Evolutionary conservation across 2,113 vertebrate genomes (phyloP), one percentile per base, ranked within the genome.

Genomic region (Clarias macrocephalus): DNA sequence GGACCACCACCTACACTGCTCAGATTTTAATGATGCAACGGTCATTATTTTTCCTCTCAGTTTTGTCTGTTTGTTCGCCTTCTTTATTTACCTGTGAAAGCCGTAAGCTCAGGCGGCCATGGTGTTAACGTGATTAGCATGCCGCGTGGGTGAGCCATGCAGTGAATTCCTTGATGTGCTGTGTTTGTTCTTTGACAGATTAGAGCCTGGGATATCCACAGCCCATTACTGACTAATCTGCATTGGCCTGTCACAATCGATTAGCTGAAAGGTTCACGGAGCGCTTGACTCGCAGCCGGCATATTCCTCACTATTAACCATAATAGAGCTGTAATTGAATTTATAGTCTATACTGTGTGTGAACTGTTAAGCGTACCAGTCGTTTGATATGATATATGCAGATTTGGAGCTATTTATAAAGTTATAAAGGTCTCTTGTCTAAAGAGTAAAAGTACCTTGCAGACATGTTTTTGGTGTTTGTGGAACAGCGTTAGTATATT

Each of bases 191-290:
- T 80, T 80, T 62, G n/a, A 13, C 79, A 13, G 57, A 60, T 80
- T 60, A 23, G 54, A 23, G 2, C 54, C 3, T 12, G 79, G 19
- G 79, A 80, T 21, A 30, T 62, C 79, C 3, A 37, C 56, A 60
- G 79, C 57, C 16, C 57, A 37, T 60, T 62, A 80, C 23, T 60
- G 73, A 80, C 19, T 80, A 19, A 59, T 80, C 79, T 60, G 79
- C 79, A 80, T 80, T 37, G 19, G 28, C 56, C 57, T 80, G 79
- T 80, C 79, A 80, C 56, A 21, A 80, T 60, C 30, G 57, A 60
- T 80, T 80, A 80, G 28, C 57, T 60, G 16, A 33, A 60, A 60
- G 56, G 37, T 60, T 60, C 56, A 23, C 28, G 2, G 56, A 59
- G 28, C 21, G 56, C 56, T 60, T 13, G 79, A 60, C 57, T 37